Base-by-base conservation (phyloP, 2,113 vertebrate genomes). In the Etheostoma spectabile region DNA sequence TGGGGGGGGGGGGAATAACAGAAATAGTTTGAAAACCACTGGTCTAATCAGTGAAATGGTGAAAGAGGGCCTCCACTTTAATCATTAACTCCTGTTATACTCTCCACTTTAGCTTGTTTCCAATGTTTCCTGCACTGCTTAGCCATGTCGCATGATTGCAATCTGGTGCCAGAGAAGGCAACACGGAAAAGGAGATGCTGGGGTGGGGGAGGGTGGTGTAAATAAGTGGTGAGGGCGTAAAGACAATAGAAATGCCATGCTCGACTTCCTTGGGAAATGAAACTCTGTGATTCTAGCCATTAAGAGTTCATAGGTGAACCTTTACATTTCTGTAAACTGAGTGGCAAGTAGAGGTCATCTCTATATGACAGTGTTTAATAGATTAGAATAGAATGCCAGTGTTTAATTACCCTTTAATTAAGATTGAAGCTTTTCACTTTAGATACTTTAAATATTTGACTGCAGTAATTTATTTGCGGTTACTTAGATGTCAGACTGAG, bases 211-310 rank as follows among this genome's bases (percentile, higher is more conserved):
- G 68, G 66, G 73, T 4, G 71, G 69, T 77, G 71, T 71, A 72
- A 83, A 88, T 71, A 77, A 35, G 27, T 30, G 77, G 60, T 68
- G 48, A 48, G 66, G 57, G 49, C 38, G 22, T 81, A 42, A 93
- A 80, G 80, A 88, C 91, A 94, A 94, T 87, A 91, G 90, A 1
- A 52, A 80, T 46, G 80, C 66, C 62, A 80, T 88, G 87, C 86
- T 91, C 89, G 86, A 82, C 87, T 95, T 93, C 83, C 84, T 83
- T 35, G 87, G 90, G 82, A 93, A 92, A 89, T 91, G 69, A 86
- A 76, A 86, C 78, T 77, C 82, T 91, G 65, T 48, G 52, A 88
- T 79, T 74, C 61, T 18, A 55, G 38, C 78, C 84, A 93, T 91
- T 87, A 82, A 84, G 59, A 71, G 86, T 66, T 69, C 88, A 93